These are phyloP conservation scores for Acronicta aceris DNA, from an alignment of 2,888 invertebrate species.

Conservation along the genomic window DNA sequence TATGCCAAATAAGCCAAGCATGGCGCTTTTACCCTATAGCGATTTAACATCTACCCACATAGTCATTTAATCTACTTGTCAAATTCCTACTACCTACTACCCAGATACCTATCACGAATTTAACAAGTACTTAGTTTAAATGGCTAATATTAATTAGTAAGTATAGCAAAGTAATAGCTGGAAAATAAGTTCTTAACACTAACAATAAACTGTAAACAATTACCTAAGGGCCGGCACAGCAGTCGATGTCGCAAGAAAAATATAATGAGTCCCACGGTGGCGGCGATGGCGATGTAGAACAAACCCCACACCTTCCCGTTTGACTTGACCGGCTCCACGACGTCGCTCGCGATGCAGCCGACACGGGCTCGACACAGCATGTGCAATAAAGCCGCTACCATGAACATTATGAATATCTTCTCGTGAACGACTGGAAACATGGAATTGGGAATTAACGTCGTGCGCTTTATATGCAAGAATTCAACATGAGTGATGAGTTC, in stretches of 20 bases:
- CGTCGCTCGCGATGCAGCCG: slow-evolving; percentile 78
- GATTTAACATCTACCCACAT: too few relatives aligned
- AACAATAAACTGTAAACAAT: slow-evolving; percentile 63
- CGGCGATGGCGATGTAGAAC: slow-evolving; percentile 93
- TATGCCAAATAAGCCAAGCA: too few relatives aligned
- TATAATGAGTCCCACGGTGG: slow-evolving; percentile 94
- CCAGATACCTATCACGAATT: too few relatives aligned
- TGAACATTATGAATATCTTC: slow-evolving; percentile 97
- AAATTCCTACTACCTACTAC: too few relatives aligned
- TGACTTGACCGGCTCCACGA: slow-evolving; percentile 88
- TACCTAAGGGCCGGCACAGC: slow-evolving; percentile 96
- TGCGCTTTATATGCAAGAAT: slow-evolving; percentile 37
- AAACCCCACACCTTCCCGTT: slow-evolving; percentile 92
- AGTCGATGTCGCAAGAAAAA: slow-evolving; percentile 97
- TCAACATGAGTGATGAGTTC: slow-evolving; percentile 9
- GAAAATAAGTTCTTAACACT: not conserved
- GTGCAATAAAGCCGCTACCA: slow-evolving; percentile 94
- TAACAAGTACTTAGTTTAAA: too few relatives aligned
- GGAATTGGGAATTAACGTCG: slow-evolving; percentile 38
- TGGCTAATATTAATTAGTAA: too few relatives aligned
- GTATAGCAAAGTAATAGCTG: not conserved
- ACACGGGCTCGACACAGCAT: slow-evolving; percentile 91
- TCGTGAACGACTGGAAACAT: slow-evolving; percentile 94
- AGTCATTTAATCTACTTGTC: too few relatives aligned
- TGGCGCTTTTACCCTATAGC: too few relatives aligned